A percentile compares a stretch with the other conserved stretches of the same genome.
These are phyloP conservation scores for Oryzias curvinotus DNA, from an alignment of 2,113 vertebrate genomes.

Conservation along the genomic window DNA sequence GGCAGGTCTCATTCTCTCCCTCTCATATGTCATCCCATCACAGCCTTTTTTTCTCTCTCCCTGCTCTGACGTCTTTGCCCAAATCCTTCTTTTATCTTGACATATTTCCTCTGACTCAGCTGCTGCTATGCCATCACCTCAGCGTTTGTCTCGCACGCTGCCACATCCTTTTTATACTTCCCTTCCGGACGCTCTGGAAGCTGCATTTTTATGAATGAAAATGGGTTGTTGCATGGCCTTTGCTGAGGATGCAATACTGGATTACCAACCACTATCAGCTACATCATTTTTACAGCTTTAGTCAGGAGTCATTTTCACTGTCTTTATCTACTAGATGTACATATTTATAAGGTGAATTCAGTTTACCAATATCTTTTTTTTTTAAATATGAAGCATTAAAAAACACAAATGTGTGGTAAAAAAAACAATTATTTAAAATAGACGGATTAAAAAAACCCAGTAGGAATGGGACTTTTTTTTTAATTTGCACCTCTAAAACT, in stretches of 20 bases:
- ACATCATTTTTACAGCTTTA: background rate
- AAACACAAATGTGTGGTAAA: background rate
- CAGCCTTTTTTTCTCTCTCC: constrained; percentile 1
- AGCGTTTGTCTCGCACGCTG: constrained; percentile 10
- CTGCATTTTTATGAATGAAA: constrained; percentile 15
- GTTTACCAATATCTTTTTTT: background rate
- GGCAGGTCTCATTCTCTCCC: constrained; percentile 24
- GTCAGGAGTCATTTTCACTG: background rate
- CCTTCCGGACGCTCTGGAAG: constrained; percentile 1
- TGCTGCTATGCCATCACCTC: constrained; percentile 5
- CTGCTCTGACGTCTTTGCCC: constrained; percentile 8
- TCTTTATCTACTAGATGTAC: background rate
- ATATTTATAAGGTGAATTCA: background rate
- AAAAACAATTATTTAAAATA: background rate
- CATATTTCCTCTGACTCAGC: constrained; percentile 21
- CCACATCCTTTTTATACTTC: constrained; percentile 10
- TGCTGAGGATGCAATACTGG: constrained; percentile 1
- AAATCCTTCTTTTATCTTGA: constrained; percentile 19
- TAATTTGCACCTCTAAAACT: background rate
- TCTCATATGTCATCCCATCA: constrained; percentile 31
- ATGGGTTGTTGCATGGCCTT: background rate
- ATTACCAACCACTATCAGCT: constrained; percentile 1
- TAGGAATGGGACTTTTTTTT: background rate
- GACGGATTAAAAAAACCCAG: background rate
- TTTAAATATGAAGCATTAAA: background rate